Evolutionary conservation across 2,797 vertebrate species (phyloP).

Genomic region (Antrozous pallidus): DNA sequence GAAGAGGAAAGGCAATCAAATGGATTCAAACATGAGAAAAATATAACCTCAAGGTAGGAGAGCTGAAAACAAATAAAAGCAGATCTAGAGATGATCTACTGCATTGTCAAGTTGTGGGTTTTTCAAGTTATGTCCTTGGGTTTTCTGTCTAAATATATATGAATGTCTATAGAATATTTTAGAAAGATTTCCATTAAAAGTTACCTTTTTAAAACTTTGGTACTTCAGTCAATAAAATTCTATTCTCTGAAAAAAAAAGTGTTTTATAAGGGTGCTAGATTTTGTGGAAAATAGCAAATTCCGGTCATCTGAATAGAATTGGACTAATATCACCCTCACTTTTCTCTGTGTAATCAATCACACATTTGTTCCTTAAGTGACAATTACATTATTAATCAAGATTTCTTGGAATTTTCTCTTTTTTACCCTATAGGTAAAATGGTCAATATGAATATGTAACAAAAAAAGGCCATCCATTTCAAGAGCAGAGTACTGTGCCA

Average conservation of each 20-base stretch:
- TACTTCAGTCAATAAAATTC: conserved; percentile 1
- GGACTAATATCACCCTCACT: neutral
- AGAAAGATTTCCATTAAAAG: neutral
- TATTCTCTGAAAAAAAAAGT: neutral
- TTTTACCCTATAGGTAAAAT: neutral
- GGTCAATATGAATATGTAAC: neutral
- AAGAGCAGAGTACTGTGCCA: neutral
- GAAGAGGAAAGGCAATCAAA: neutral
- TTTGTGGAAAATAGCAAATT: neutral
- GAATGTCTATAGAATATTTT: neutral
- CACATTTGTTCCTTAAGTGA: neutral
- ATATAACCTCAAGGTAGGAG: neutral
- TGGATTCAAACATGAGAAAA: neutral
- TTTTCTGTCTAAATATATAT: neutral
- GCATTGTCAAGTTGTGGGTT: neutral
- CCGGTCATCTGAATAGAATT: neutral
- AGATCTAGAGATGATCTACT: neutral
- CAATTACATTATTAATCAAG: neutral
- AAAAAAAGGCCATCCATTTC: neutral
- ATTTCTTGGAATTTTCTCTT: neutral
- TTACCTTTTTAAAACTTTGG: neutral
- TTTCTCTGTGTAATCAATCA: neutral
- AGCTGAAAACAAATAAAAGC: neutral
- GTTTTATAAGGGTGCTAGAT: neutral
- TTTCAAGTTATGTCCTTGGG: neutral